phyloP scores from a whole-genome alignment of 2,888 invertebrate genomes.

The Heliconius ethilla region DNA sequence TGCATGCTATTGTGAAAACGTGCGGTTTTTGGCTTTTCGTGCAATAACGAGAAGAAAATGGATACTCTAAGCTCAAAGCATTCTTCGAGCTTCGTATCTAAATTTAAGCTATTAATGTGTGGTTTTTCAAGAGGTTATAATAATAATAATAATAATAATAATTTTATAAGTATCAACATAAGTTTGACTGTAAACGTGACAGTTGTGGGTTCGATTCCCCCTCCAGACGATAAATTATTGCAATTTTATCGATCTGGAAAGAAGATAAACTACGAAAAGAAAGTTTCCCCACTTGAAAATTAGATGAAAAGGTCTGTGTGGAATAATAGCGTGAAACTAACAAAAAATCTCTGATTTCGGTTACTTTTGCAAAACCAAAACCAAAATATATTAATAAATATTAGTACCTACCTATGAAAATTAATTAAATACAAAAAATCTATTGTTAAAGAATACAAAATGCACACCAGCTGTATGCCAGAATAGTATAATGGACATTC shows the following conservation, averaged over 20 bases:
- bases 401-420: too few species aligned
- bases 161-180: background rate
- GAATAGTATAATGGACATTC: constrained; percentile 88
- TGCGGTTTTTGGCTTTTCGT: constrained; percentile 22
- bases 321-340: too few species aligned
- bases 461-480: constrained; percentile 88
- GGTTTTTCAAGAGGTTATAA: background rate
- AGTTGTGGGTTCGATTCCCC: background rate
- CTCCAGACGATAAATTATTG: background rate
- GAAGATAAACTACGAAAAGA: background rate
- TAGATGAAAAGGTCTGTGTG: too few species aligned
- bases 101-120: constrained; percentile 2
- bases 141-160: too few species aligned
- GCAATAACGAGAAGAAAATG: constrained; percentile 26
- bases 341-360: too few species aligned
- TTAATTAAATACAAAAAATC: background rate
- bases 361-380: too few species aligned
- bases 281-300: too few species aligned
- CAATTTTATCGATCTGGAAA: background rate
- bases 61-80: constrained; percentile 26
- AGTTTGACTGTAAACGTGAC: background rate
- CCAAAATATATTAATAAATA: too few species aligned
- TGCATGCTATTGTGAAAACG: constrained; percentile 15
- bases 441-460: constrained; percentile 81
- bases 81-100: constrained; percentile 17